Percentiles rank a stretch among this genome's conserved stretches.
phyloP scores from a whole-genome alignment of 2,113 vertebrate genomes.

The Narcine bancroftii region DNA sequence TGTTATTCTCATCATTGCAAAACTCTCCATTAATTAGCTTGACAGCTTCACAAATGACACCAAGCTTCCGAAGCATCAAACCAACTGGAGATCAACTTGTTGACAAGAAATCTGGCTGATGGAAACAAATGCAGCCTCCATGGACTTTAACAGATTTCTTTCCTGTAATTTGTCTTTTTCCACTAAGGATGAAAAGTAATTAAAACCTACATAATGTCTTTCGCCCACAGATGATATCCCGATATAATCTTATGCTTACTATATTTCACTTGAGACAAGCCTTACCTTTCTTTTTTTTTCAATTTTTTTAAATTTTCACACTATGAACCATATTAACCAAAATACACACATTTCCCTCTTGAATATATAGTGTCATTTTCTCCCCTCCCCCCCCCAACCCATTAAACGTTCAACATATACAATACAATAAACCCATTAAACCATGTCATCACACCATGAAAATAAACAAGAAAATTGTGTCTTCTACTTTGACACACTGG shows the following conservation, averaged over 20 bases:
- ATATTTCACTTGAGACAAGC: neutral
- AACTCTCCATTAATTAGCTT: neutral
- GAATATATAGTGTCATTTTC: no score
- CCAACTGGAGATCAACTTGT: neutral
- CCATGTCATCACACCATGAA: no score
- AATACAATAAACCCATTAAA: no score
- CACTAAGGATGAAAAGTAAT: neutral
- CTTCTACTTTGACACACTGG: no score
- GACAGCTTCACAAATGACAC: neutral
- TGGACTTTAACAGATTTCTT: neutral
- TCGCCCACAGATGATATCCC: neutral
- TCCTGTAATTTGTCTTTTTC: neutral
- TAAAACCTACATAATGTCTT: neutral
- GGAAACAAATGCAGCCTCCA: neutral
- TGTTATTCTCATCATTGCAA: neutral
- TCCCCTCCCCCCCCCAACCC: no score
- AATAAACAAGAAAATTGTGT: no score
- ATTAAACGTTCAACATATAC: no score
- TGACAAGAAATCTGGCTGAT: neutral
- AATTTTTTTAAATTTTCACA: no score
- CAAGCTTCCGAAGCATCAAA: neutral
- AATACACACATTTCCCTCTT: no score
- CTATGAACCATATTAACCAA: no score
- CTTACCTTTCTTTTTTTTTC: slow-evolving; percentile 97
- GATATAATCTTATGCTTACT: no score